These are phyloP conservation scores for Nothocercus nigrocapillus DNA, from an alignment of 2,113 vertebrate genomes.

Conservation along the genomic window DNA sequence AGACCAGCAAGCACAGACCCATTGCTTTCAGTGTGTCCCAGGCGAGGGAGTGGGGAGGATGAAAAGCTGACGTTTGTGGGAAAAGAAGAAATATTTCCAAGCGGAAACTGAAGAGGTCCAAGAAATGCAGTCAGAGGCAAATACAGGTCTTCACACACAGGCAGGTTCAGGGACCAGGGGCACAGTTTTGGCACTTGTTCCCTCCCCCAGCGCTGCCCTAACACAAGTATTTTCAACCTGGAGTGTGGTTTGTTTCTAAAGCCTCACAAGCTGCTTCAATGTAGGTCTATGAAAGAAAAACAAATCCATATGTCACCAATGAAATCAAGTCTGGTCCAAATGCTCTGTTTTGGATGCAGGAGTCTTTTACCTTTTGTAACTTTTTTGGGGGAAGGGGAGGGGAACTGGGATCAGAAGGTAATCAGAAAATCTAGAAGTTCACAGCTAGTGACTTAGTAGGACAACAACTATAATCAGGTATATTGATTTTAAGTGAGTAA, in stretches of 20 bases:
- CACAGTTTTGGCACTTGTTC: not conserved
- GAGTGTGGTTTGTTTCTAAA: not conserved
- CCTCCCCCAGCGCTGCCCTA: not conserved
- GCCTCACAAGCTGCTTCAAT: not conserved
- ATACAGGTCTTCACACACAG: not conserved
- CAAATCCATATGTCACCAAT: not conserved
- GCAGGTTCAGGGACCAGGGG: not conserved
- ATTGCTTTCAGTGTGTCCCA: not conserved
- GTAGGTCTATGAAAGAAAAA: not conserved
- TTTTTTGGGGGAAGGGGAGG: not conserved
- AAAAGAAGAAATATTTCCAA: not conserved
- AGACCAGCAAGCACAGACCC: not conserved
- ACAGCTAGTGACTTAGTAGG: not conserved
- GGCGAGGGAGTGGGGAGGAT: not conserved
- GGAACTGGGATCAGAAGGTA: not conserved
- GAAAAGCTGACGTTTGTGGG: not conserved
- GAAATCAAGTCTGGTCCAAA: fast-evolving
- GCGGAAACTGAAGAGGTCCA: not conserved
- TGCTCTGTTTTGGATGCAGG: not conserved
- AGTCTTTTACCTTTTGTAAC: not conserved
- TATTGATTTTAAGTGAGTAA: not conserved
- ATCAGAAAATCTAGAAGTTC: not conserved
- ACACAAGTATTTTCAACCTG: not conserved
- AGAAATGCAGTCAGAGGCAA: not conserved
- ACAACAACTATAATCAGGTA: not conserved